Evolutionary conservation across 2,797 vertebrate genomes (phyloP).

Genomic region (Chelmon rostratus): DNA sequence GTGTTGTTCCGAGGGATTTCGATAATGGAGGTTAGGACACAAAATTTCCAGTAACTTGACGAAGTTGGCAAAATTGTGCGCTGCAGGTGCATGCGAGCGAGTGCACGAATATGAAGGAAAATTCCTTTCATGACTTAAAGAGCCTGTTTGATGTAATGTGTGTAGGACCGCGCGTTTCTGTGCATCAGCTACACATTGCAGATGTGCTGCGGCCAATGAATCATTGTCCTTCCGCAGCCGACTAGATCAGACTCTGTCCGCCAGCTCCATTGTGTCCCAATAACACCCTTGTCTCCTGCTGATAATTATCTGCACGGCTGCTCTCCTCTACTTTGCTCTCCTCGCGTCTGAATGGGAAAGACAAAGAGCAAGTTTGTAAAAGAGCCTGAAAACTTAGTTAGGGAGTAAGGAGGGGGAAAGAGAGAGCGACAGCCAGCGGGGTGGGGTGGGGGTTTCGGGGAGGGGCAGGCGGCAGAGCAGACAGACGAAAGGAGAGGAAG

Average conservation of each 20-base stretch:
- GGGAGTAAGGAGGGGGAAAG: conserved; percentile 16
- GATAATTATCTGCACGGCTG: conserved; percentile 79
- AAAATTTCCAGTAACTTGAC: conserved; percentile 44
- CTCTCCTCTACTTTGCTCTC: conserved; percentile 46
- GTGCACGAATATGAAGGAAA: background rate
- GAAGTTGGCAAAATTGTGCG: conserved; percentile 24
- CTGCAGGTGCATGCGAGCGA: background rate
- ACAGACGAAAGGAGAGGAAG: conserved; percentile 67
- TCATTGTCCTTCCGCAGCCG: conserved; percentile 59
- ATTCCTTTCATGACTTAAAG: background rate
- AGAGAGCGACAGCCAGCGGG: conserved; percentile 21
- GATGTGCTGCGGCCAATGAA: conserved; percentile 51
- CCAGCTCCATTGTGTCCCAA: conserved; percentile 65
- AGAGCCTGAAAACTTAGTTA: conserved; percentile 72
- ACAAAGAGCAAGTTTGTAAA: conserved; percentile 73
- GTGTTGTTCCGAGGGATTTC: conserved; percentile 16
- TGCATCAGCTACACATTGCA: conserved; percentile 26
- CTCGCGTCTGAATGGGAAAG: conserved; percentile 59
- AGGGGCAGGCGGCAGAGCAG: conserved; percentile 38
- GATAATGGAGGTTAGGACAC: conserved; percentile 40
- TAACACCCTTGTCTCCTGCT: conserved; percentile 65
- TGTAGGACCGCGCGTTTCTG: background rate
- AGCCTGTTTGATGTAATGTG: background rate
- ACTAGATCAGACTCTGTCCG: conserved; percentile 60
- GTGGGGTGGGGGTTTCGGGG: conserved; percentile 18